Evolutionary conservation across 2,113 vertebrate genomes (phyloP), one percentile per base, ranked within the genome.

Genomic region (Australoheros scitulus): DNA sequence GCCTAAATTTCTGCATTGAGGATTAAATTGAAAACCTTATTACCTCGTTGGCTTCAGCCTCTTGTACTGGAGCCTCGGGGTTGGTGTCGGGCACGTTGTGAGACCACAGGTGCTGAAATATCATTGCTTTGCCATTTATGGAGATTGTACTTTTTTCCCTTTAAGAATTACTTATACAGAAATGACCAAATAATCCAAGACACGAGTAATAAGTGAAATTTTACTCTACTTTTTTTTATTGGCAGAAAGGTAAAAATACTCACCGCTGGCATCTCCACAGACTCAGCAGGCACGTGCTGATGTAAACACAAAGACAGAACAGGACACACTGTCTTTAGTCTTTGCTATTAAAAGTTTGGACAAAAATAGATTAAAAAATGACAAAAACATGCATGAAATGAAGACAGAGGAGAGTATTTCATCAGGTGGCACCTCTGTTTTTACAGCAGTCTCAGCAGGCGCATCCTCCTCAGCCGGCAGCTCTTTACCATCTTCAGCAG

Each of bases 351-450:
- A 32, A 77, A 7, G 3, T 77, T n/a, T 43, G 65, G 0, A 3
- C 1, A 43, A 20, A 20, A 70, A 26, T 2, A 29, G 34, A 15
- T 11, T 41, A 11, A 41, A 41, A 47, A 47, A 47, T 47, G 43
- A 41, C 38, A 41, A 15, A 43, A 47, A 47, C 4, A 47, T 5
- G 43, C 43, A 47, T 15, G 14, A 47, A 50, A 17, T 50, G 14
- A 17, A 17, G 14, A 17, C 5, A 64, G 7, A 80, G 17, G 43
- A 13, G 13, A 52, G 0, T 52, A 9, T 75, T 74, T 76, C 24
- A 34, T 76, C 3, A 29, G 13, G 65, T 8, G 2, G 82, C 87
- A 92, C 93, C 92, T 93, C 79, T 89, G 72, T 26, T n/a, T 76
- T 14, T 13, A 84, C 24, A 32, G 77, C 29, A 6, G 83, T 20